phyloP scores from a whole-genome alignment of 1,140 invertebrate genomes.

The Dolichoris vasculosae region DNA sequence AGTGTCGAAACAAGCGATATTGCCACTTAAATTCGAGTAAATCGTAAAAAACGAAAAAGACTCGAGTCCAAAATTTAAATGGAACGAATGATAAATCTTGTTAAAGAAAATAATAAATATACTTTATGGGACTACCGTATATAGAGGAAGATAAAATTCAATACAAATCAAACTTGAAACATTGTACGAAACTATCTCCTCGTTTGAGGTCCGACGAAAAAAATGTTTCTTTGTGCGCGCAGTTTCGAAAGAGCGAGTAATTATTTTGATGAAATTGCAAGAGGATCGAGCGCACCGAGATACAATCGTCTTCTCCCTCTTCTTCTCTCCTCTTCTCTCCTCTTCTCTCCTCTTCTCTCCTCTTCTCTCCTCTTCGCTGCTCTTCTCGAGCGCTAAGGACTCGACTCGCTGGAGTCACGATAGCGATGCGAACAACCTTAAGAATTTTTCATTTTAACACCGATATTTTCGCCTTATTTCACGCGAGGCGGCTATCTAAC shows the following conservation, averaged over 20 bases:
- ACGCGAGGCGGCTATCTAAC: neutral
- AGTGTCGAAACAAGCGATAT: too few relatives aligned
- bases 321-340: too few relatives aligned
- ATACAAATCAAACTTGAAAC: neutral
- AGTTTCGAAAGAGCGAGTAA: neutral
- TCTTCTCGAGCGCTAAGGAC: constrained; percentile 7
- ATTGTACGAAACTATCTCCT: neutral
- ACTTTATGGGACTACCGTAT: neutral
- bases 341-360: too few relatives aligned
- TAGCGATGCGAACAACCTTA: neutral
- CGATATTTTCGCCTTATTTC: neutral
- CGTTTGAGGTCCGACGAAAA: neutral
- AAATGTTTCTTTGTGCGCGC: neutral
- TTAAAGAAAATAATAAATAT: neutral
- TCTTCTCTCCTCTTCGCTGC: too few relatives aligned
- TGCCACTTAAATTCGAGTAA: neutral
- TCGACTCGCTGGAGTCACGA: neutral
- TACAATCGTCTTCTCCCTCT: neutral
- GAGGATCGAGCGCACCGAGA: neutral
- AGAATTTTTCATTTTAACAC: neutral
- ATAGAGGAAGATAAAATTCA: neutral
- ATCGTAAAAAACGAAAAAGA: neutral
- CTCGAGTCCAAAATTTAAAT: neutral
- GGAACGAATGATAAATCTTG: neutral
- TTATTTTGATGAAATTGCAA: constrained; percentile 27